Conservation (phyloP, 1,140 invertebrate genomes). For the Zaprionus camerounensis region DNA sequence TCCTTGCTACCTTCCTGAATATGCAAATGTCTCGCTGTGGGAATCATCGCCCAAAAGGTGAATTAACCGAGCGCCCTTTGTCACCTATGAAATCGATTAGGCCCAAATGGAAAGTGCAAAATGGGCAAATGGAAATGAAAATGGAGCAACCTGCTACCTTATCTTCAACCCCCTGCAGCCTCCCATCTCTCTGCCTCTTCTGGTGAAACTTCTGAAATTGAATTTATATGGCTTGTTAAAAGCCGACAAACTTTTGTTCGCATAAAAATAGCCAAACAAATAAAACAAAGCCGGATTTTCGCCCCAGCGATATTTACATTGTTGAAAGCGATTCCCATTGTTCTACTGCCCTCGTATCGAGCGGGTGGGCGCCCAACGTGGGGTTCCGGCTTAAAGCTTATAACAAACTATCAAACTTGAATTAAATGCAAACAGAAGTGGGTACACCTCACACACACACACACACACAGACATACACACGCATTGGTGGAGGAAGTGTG, state of each 20-base stretch:
- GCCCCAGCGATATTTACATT: slow-evolving; percentile 51
- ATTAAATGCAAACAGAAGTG: slow-evolving; percentile 62
- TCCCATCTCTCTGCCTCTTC: not conserved
- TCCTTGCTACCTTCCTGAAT: slow-evolving; percentile 19
- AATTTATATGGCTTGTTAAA: slow-evolving; percentile 80
- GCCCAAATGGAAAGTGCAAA: slow-evolving; percentile 30
- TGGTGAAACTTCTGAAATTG: slow-evolving; percentile 57
- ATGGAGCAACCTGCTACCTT: not conserved
- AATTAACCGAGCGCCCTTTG: slow-evolving; percentile 63
- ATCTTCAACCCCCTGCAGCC: not conserved
- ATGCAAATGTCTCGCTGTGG: slow-evolving; percentile 58
- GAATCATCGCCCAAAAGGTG: slow-evolving; percentile 52
- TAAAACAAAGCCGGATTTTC: slow-evolving; percentile 72
- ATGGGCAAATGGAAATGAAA: slow-evolving; percentile 16
- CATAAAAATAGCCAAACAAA: slow-evolving; percentile 58
- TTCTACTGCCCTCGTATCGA: slow-evolving; percentile 32
- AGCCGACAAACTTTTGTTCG: slow-evolving; percentile 57
- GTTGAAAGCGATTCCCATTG: slow-evolving; percentile 47
- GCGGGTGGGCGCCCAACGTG: not conserved
- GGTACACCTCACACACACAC: slow-evolving; percentile 14
- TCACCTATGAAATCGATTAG: slow-evolving; percentile 80
- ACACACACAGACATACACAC: slow-evolving; percentile 16
- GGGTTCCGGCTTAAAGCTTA: slow-evolving; percentile 62
- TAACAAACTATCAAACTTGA: slow-evolving; percentile 78
- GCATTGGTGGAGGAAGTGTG: slow-evolving; percentile 23